phyloP scores from a whole-genome alignment of 1,140 invertebrate genomes.

The Atta cephalotes region DNA sequence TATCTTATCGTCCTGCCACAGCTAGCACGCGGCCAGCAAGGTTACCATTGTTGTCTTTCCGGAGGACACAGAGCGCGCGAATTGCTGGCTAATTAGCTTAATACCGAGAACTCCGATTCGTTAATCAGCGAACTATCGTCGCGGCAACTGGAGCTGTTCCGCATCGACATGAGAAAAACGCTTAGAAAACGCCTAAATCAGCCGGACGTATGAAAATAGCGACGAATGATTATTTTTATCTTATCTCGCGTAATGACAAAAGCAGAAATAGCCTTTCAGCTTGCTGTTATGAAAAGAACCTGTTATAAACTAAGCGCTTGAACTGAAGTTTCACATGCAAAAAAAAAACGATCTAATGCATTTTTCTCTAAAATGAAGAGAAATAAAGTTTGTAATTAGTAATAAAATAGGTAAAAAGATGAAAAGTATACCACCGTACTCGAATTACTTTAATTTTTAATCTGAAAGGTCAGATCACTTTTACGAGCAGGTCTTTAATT shows the following conservation, averaged over 20 bases:
- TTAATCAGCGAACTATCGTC: slow-evolving; percentile 39
- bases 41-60: slow-evolving; percentile 70
- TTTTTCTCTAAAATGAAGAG: not conserved
- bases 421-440: not conserved
- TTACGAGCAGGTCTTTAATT: slow-evolving; percentile 20
- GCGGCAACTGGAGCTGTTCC: slow-evolving; percentile 5
- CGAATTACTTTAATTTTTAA: not conserved
- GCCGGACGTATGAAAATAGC: slow-evolving; percentile 27
- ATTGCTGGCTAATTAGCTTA: slow-evolving; percentile 66
- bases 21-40: slow-evolving; percentile 62
- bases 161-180: not conserved
- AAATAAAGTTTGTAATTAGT: not conserved
- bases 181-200: slow-evolving; percentile 28
- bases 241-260: slow-evolving; percentile 14
- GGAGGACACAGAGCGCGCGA: slow-evolving; percentile 58
- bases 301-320: not conserved
- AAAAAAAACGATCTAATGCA: not conserved
- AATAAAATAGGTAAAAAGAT: not conserved
- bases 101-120: slow-evolving; percentile 62
- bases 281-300: not conserved
- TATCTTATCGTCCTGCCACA: slow-evolving; percentile 67
- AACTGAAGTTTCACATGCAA: not conserved
- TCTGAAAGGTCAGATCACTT: slow-evolving; percentile 6
- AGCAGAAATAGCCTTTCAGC: slow-evolving; percentile 6
- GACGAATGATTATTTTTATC: slow-evolving; percentile 18